Evolutionary conservation across 1,140 invertebrate genomes (phyloP).

Genomic region (Trichoplusia ni): DNA sequence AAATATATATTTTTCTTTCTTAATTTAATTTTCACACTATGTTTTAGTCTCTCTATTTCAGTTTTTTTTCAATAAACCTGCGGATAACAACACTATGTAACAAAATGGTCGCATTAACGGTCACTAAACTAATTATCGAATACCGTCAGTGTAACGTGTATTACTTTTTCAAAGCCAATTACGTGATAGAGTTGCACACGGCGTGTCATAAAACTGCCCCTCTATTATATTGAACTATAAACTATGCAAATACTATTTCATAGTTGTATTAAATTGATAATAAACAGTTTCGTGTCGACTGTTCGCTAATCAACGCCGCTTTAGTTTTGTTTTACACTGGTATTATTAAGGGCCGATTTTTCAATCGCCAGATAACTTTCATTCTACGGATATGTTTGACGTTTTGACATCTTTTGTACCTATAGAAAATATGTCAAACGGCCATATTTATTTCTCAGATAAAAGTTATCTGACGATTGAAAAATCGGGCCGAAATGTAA

Average conservation of each 20-base stretch:
- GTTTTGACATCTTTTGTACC: too few species aligned
- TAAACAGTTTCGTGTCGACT: constrained; percentile 8
- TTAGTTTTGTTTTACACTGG: constrained; percentile 23
- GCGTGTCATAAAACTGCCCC: not conserved
- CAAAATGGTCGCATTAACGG: not conserved
- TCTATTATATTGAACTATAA: constrained; percentile 10
- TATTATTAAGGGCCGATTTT: constrained; percentile 24
- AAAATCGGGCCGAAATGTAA: too few species aligned
- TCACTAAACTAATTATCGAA: not conserved
- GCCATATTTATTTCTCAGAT: too few species aligned
- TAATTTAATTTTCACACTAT: too few species aligned
- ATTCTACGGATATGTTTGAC: too few species aligned
- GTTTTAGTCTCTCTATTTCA: too few species aligned
- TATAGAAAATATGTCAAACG: too few species aligned
- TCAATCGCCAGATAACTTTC: too few species aligned
- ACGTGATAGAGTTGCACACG: constrained; percentile 1
- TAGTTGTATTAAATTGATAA: constrained; percentile 4
- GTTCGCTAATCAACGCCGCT: constrained; percentile 7
- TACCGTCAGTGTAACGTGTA: constrained; percentile 2
- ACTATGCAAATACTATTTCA: not conserved
- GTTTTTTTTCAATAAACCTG: too few species aligned
- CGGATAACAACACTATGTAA: too few species aligned
- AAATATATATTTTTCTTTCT: too few species aligned
- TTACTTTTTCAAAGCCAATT: constrained; percentile 25
- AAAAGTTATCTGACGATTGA: too few species aligned